phyloP scores from a whole-genome alignment of 2,888 invertebrate species.

The Drosophila nr. medialis region DNA sequence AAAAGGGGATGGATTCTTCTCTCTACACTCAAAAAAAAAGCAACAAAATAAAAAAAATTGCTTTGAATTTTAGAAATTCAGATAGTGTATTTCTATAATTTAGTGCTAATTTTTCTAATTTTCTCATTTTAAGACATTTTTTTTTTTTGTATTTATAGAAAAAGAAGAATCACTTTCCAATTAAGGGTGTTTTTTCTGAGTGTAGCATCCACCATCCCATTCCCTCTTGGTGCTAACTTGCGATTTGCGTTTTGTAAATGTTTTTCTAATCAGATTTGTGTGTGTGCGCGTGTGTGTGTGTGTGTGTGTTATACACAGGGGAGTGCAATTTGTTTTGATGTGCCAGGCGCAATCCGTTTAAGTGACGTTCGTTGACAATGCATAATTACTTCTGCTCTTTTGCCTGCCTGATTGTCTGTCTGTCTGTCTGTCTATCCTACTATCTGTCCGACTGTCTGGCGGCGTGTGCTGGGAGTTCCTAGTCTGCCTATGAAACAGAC shows the following conservation, averaged over 20 bases:
- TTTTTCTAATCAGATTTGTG: constrained; percentile 78
- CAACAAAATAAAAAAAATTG: background rate
- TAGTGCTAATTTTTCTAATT: background rate
- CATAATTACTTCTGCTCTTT: constrained; percentile 63
- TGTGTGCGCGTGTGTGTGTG: background rate
- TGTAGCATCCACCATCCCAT: background rate
- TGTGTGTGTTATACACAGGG: constrained; percentile 44
- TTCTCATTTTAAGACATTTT: background rate
- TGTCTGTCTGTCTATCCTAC: constrained; percentile 9
- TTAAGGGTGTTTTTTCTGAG: background rate
- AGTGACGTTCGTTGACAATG: constrained; percentile 53
- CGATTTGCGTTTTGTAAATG: constrained; percentile 79
- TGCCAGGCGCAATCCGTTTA: constrained; percentile 69
- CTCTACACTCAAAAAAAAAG: background rate
- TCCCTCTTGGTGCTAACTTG: constrained; percentile 58
- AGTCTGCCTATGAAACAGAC: background rate
- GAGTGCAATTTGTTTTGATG: constrained; percentile 78
- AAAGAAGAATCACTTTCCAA: too few relatives aligned
- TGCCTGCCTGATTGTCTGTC: constrained; percentile 18
- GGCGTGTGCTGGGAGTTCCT: constrained; percentile 1
- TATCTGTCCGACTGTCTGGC: background rate
- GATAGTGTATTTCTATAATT: background rate
- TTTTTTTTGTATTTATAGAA: background rate
- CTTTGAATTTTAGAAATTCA: background rate
- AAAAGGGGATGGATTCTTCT: constrained; percentile 37